Evolutionary conservation across 2,888 invertebrate species (phyloP).

Genomic region (Lobophora halterata): DNA sequence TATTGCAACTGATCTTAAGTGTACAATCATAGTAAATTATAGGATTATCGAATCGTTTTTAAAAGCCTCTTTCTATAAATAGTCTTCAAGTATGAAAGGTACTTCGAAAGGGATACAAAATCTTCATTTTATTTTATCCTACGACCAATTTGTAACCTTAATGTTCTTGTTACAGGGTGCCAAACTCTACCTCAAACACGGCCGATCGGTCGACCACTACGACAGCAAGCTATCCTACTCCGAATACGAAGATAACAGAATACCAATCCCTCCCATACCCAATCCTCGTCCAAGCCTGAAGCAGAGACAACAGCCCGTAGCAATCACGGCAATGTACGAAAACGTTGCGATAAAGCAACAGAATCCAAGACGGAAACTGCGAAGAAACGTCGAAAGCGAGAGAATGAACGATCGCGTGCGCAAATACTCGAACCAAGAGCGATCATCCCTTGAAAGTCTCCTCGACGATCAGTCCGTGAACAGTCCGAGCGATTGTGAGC

Average conservation of each 20-base stretch:
- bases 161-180: slow-evolving; percentile 69
- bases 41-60: too few relatives aligned
- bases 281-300: slow-evolving; percentile 69
- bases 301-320: slow-evolving; percentile 83
- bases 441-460: slow-evolving; percentile 82
- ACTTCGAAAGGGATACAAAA: slow-evolving; percentile 1
- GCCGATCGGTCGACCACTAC: slow-evolving; percentile 89
- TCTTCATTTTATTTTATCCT: not conserved
- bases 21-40: too few relatives aligned
- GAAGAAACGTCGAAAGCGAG: slow-evolving; percentile 80
- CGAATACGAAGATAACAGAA: slow-evolving; percentile 80
- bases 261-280: slow-evolving; percentile 67
- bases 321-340: slow-evolving; percentile 87
- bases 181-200: slow-evolving; percentile 83
- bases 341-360: slow-evolving; percentile 86
- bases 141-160: not conserved
- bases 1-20: too few relatives aligned
- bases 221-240: slow-evolving; percentile 82
- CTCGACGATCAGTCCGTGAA: slow-evolving; percentile 81
- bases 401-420: slow-evolving; percentile 63
- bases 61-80: too few relatives aligned
- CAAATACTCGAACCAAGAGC: slow-evolving; percentile 76
- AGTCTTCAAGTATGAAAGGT: slow-evolving; percentile 5
- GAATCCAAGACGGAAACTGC: slow-evolving; percentile 86
- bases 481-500: slow-evolving; percentile 72